phyloP scores from a whole-genome alignment of 2,113 vertebrate species.

The Sitta europaea region DNA sequence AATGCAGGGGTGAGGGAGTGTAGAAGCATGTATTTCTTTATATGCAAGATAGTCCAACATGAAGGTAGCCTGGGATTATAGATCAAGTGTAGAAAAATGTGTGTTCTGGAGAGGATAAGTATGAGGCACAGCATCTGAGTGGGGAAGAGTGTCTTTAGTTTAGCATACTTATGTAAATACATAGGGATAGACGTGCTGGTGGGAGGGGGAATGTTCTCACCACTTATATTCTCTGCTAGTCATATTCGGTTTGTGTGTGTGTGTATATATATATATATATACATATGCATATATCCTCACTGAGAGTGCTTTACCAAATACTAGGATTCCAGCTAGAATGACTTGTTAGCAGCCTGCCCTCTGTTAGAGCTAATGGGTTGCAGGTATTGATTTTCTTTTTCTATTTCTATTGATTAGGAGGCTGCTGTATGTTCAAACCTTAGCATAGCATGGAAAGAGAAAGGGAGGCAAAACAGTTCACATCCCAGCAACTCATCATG shows the following conservation, averaged over 20 bases:
- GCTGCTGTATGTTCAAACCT: conserved; percentile 46
- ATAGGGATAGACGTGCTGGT: background rate
- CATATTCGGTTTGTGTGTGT: background rate
- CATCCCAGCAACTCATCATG: background rate
- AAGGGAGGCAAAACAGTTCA: conserved; percentile 31
- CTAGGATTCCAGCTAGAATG: background rate
- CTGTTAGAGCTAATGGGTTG: conserved; percentile 62
- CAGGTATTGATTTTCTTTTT: conserved; percentile 64
- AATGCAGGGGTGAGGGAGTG: background rate
- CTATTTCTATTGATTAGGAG: conserved; percentile 61
- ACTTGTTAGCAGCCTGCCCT: conserved; percentile 53
- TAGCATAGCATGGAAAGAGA: conserved; percentile 43
- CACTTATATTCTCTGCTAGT: background rate
- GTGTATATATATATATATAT: background rate
- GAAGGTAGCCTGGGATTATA: background rate
- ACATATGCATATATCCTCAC: background rate
- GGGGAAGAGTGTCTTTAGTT: background rate
- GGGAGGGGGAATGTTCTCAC: background rate
- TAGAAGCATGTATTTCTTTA: background rate
- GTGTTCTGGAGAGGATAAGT: background rate
- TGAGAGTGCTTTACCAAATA: background rate
- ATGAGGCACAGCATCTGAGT: background rate
- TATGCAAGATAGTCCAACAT: background rate
- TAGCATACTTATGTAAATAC: background rate
- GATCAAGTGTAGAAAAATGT: background rate